Percentiles rank a stretch among this genome's conserved stretches.
phyloP scores from a whole-genome alignment of 2,797 vertebrate genomes.

The Acanthurus lineatus region DNA sequence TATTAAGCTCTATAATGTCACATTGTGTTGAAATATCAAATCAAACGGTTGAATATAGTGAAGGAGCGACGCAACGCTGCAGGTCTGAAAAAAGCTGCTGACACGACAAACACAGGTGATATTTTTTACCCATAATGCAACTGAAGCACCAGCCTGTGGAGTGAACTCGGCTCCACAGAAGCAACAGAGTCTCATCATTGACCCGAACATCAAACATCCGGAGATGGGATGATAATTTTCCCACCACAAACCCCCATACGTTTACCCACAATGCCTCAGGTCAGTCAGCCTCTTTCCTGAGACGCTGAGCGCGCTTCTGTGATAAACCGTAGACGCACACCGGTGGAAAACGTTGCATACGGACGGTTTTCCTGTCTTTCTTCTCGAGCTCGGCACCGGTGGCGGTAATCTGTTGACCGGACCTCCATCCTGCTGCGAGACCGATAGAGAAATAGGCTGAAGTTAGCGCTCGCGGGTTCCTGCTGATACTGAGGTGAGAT shows the following conservation, averaged over 20 bases:
- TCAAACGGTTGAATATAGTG: neutral
- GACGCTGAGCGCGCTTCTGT: conserved; percentile 5
- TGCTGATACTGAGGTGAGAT: conserved; percentile 56
- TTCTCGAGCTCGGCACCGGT: neutral
- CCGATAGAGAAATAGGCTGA: conserved; percentile 48
- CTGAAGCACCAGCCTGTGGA: neutral
- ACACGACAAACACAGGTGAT: neutral
- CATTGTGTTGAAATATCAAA: neutral
- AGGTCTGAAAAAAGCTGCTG: too few relatives aligned
- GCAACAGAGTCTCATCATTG: neutral
- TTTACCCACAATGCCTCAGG: neutral
- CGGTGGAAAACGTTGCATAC: conserved; percentile 7
- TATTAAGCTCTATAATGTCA: neutral
- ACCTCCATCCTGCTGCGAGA: conserved; percentile 56
- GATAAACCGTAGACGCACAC: neutral
- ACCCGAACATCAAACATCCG: neutral
- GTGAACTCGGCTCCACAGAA: neutral
- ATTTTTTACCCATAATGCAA: conserved; percentile 13
- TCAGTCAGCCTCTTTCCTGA: neutral
- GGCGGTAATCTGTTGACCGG: conserved; percentile 51
- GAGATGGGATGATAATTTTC: conserved; percentile 25
- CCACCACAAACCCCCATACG: too few relatives aligned
- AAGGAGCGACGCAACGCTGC: too few relatives aligned
- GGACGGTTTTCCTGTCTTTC: neutral
- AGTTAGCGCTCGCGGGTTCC: conserved; percentile 29